phyloP scores from a whole-genome alignment of 2,888 invertebrate species.

The Hipparchia semele region DNA sequence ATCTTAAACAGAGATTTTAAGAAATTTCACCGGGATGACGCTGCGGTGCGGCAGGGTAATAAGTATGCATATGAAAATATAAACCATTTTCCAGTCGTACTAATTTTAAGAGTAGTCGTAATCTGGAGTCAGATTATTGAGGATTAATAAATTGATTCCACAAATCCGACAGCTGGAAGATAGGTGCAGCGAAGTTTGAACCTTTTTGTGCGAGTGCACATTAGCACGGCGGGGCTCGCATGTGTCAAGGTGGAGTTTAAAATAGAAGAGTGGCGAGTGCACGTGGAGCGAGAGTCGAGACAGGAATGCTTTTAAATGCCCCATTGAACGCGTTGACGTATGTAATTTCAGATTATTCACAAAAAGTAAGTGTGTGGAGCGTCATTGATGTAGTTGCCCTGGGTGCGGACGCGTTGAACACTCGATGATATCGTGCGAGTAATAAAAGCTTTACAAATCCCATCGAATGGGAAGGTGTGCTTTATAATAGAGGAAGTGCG shows the following conservation, averaged over 20 bases:
- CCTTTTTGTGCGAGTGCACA: conserved; percentile 21
- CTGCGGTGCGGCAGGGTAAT: too few relatives aligned
- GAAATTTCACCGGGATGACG: too few relatives aligned
- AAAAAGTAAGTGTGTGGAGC: conserved; percentile 57
- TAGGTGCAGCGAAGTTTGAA: conserved; percentile 40
- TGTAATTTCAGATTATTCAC: conserved; percentile 71
- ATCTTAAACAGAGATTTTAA: too few relatives aligned
- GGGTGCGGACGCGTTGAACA: conserved; percentile 14
- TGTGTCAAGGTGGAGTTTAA: conserved; percentile 49
- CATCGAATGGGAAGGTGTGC: conserved; percentile 26
- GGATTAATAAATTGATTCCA: background rate
- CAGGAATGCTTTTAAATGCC: conserved; percentile 47
- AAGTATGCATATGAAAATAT: too few relatives aligned
- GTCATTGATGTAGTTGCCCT: conserved; percentile 16
- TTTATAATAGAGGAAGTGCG: conserved; percentile 31
- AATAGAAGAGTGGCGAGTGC: conserved; percentile 53
- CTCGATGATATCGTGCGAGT: conserved; percentile 17
- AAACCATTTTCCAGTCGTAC: too few relatives aligned
- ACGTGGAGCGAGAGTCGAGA: conserved; percentile 49
- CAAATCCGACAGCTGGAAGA: conserved; percentile 49
- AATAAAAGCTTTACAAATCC: conserved; percentile 31
- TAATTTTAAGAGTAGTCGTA: too few relatives aligned
- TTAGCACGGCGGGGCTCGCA: conserved; percentile 35
- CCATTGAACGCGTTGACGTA: conserved; percentile 71
- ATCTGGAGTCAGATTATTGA: too few relatives aligned